A percentile compares a stretch with the other conserved stretches of the same genome.
Evolutionary conservation across 2,888 invertebrate species (phyloP).

Genomic region (Luperina nickerlii): DNA sequence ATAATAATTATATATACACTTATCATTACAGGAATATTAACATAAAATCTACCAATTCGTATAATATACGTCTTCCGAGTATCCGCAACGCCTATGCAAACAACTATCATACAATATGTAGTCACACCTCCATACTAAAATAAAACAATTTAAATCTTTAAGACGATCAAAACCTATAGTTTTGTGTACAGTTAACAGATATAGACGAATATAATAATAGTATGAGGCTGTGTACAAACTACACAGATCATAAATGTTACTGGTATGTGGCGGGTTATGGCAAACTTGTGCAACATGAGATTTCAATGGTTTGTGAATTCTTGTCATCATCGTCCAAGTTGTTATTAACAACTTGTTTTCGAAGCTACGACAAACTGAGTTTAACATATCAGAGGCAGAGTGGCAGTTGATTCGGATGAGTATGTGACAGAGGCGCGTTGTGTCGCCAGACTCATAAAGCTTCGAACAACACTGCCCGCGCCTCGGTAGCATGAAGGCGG

Average conservation of each 20-base stretch:
- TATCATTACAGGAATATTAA: constrained; percentile 84
- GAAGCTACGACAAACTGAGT: constrained; percentile 7
- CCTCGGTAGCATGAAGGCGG: neutral
- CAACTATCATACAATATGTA: constrained; percentile 55
- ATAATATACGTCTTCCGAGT: constrained; percentile 54
- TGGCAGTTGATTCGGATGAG: constrained; percentile 12
- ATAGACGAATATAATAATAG: constrained; percentile 32
- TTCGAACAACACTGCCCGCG: neutral
- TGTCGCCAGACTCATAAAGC: neutral
- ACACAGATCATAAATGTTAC: constrained; percentile 44
- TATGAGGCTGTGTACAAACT: constrained; percentile 46
- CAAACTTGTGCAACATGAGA: constrained; percentile 49
- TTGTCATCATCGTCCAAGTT: constrained; percentile 2
- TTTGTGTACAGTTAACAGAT: constrained; percentile 34
- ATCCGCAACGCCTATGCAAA: constrained; percentile 43
- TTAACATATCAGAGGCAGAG: neutral
- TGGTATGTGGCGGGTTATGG: constrained; percentile 17
- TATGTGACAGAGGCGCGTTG: neutral
- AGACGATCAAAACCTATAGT: constrained; percentile 44
- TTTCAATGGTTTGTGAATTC: constrained; percentile 18
- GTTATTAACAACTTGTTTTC: constrained; percentile 12
- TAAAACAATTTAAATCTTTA: constrained; percentile 53
- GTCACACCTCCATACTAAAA: constrained; percentile 44
- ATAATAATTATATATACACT: constrained; percentile 81
- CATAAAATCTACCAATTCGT: constrained; percentile 72